Evolutionary conservation across 2,888 invertebrate species (phyloP), one percentile per base, ranked within the genome.

Genomic region (Enchytraeus crypticus): DNA sequence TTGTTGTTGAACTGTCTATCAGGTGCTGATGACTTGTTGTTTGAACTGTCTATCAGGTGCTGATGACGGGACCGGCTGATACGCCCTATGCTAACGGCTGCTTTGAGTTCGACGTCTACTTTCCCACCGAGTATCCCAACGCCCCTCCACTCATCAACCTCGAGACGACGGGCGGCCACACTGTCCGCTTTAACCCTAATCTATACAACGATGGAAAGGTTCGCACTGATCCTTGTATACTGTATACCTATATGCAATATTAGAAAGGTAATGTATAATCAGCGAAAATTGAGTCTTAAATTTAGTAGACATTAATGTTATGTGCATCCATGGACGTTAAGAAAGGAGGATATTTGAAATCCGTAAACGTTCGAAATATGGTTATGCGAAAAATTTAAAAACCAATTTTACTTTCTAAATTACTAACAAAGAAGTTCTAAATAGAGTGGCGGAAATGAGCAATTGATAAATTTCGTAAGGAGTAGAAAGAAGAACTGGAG

Each of bases 51-150:
- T n/a, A n/a, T n/a, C 74, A 88, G 88, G 89, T 92, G 62, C 82
- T 93, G 67, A 92, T 93, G 77, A 92, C 91, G 14, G 80, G 79
- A 18, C 80, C 80, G 32, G 90, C 84, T 88, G 81, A 92, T 88
- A 70, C 88, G 87, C 68, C 83, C 1, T 80, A 80, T 70, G 76
- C 74, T 27, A 79, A 79, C 67, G 80, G 80, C 32, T 79, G 79
- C 63, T 80, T 79, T 71, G 77, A 79, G 69, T 80, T 80, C 73
- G 80, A 80, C 69, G 77, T 80, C 18, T 80, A 75, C 69, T 79
- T 79, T 69, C 79, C 79, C n/a, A 72, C 72, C 59, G 77, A 78
- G 63, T 80, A 80, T 64, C 79, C 79, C 3, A 76, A 74, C 66
- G 73, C 77, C 49, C 80, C 80, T n/a, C 80, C 80, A 0, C 73